These are phyloP conservation scores for Phortica variegata DNA, from an alignment of 1,140 invertebrate genomes.

Conservation along the genomic window DNA sequence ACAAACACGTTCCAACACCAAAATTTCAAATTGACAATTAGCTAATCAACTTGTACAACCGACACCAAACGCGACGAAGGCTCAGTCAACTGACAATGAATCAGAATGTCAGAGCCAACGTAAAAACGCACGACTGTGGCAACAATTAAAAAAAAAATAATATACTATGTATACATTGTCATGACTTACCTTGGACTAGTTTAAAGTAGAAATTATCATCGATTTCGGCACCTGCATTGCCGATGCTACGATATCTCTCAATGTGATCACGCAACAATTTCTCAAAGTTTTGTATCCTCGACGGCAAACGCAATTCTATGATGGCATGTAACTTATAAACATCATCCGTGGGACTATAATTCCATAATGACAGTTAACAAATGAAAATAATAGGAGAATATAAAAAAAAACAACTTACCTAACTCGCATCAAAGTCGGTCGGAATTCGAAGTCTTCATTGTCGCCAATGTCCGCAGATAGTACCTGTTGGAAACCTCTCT, in stretches of 20 bases:
- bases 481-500: slow-evolving; percentile 18
- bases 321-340: slow-evolving; percentile 26
- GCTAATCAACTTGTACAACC: too few relatives aligned
- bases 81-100: too few relatives aligned
- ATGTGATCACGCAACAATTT: slow-evolving; percentile 26
- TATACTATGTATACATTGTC: too few relatives aligned
- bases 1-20: too few relatives aligned
- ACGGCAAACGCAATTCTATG: slow-evolving; percentile 35
- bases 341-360: slow-evolving; percentile 30
- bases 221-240: slow-evolving; percentile 20
- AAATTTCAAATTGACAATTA: too few relatives aligned
- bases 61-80: too few relatives aligned
- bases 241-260: slow-evolving; percentile 17
- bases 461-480: slow-evolving; percentile 20
- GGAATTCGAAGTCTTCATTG: slow-evolving; percentile 32
- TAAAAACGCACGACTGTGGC: too few relatives aligned
- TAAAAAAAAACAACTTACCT: slow-evolving; percentile 23
- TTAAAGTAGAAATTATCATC: slow-evolving; percentile 28
- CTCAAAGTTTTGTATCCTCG: slow-evolving; percentile 21
- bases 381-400: neutral
- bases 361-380: neutral
- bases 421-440: slow-evolving; percentile 19
- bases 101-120: too few relatives aligned
- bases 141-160: too few relatives aligned
- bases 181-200: slow-evolving; percentile 30